phyloP scores from a whole-genome alignment of 2,888 invertebrate genomes.

The Gnatocerus cornutus region DNA sequence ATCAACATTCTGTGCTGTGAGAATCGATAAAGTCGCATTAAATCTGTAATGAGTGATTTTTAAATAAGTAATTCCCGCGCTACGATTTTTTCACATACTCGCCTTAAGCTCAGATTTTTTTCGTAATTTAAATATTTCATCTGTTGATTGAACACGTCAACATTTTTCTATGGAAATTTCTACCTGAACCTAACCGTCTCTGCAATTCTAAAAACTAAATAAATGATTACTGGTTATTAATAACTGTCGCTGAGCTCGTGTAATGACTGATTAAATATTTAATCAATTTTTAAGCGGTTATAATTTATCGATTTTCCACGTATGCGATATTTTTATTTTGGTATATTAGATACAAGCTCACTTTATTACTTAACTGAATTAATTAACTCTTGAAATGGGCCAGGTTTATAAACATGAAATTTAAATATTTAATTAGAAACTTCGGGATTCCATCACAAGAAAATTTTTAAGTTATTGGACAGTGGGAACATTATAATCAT shows the following conservation, averaged over 20 bases:
- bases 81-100: too few relatives aligned
- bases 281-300: conserved; percentile 1
- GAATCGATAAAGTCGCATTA: too few relatives aligned
- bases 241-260: background rate
- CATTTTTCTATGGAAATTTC: too few relatives aligned
- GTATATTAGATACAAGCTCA: background rate
- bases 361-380: background rate
- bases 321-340: background rate
- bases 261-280: conserved; percentile 7
- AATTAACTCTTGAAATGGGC: background rate
- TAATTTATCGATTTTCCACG: conserved; percentile 6
- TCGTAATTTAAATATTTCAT: too few relatives aligned
- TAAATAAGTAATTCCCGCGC: too few relatives aligned
- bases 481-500: background rate
- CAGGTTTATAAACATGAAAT: background rate
- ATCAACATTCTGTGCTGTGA: too few relatives aligned
- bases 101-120: too few relatives aligned
- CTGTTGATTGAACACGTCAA: too few relatives aligned
- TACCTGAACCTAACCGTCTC: too few relatives aligned
- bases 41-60: too few relatives aligned
- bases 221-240: conserved; percentile 3
- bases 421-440: background rate
- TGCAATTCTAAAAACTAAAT: conserved; percentile 4
- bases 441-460: background rate
- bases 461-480: too few relatives aligned